Evolutionary conservation across 2,797 vertebrate genomes (phyloP), one percentile per base, ranked within the genome.

Genomic region (Oryzias sinensis): DNA sequence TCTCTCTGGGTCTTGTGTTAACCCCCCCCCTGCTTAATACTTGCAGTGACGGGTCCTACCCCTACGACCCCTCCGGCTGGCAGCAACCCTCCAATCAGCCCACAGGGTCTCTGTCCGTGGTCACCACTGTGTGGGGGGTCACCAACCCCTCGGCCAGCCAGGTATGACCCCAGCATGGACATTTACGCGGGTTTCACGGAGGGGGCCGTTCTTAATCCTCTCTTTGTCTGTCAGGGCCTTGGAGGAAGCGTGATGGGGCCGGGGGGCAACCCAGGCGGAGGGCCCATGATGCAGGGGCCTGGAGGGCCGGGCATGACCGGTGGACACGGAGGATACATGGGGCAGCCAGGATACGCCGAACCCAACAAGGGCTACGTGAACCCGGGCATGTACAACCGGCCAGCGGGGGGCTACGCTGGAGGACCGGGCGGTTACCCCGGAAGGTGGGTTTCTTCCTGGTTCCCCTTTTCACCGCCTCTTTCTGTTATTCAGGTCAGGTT

Each of bases 91-190:
- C 90, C 91, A 93, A 91, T 85, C 95, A 96, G 90, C 94, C 94
- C 0, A 87, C 94, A 16, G 94, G 95, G 66, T 95, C 95, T 46
- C 93, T 96, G 70, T 97, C 95, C 0, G 95, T 97, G 88, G 95
- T 97, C 68, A 97, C 95, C 62, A 97, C 95, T 0, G 95, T 97
- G 74, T 97, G 95, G 95, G 95, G 95, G 22, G 93, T 97, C 51
- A 93, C 94, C 91, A 96, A 93, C 76, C 90, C 94, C n/a, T 93
- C 94, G 0, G 93, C 93, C 88, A 95, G 93, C 81, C 95, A 97
- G 94, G 95, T 97, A 56, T 43, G 43, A 52, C 43, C 51, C 52
- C 51, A 61, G 8, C 48, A 11, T 7, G 11, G 33, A 13, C 33
- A 3, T 33, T 11, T 33, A 8, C 11, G 33, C 9, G 8, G 33